Percentiles rank a stretch among this genome's conserved stretches.
Conservation (phyloP, 2,797 vertebrate genomes). For the Acanthis flammea region DNA sequence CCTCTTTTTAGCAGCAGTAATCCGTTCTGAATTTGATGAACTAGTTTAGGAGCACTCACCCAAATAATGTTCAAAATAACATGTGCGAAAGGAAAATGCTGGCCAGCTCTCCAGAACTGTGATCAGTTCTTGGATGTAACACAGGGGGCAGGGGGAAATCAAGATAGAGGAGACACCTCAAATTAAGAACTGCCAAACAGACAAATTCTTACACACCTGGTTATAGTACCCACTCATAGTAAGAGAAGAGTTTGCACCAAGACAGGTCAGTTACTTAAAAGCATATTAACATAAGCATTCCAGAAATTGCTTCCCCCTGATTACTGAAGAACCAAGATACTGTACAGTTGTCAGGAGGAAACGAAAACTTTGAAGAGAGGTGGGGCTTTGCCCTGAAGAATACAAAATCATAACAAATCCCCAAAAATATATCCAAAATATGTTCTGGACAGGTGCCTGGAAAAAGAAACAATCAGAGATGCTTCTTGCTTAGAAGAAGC, state of each 20-base stretch:
- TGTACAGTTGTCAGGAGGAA: background rate
- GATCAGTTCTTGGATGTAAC: background rate
- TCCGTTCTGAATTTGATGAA: background rate
- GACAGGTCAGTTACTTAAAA: background rate
- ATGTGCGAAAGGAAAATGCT: background rate
- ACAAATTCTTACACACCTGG: background rate
- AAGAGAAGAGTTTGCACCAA: background rate
- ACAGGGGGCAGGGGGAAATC: fast-evolving
- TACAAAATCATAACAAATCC: background rate
- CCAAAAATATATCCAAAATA: background rate
- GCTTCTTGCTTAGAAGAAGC: background rate
- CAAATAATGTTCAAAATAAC: background rate
- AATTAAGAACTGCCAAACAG: background rate
- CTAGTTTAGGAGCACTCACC: background rate
- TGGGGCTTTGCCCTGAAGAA: background rate
- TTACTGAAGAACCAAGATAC: background rate
- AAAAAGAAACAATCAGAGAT: background rate
- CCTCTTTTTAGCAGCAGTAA: background rate
- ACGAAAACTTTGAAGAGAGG: background rate
- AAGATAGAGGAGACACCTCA: background rate
- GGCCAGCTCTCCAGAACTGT: background rate
- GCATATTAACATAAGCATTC: background rate
- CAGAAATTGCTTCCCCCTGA: background rate
- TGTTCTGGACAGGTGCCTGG: background rate
- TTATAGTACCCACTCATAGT: background rate